These are phyloP conservation scores for Montipora foliosa DNA, from an alignment of 64 coral and sea anemone genomes.

Conservation along the genomic window DNA sequence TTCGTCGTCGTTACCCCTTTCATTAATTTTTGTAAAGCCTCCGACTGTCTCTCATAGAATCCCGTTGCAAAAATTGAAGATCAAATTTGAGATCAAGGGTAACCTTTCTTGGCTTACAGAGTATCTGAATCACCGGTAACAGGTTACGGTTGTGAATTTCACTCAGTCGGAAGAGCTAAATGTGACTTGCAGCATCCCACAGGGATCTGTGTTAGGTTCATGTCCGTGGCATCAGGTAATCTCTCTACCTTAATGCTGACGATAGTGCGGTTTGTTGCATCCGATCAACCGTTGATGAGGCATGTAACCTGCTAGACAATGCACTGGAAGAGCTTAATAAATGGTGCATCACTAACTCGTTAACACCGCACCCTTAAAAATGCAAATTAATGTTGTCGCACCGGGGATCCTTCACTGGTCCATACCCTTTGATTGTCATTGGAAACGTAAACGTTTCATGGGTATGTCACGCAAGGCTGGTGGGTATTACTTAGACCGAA, in stretches of 20 bases:
- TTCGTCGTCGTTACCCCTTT: no score
- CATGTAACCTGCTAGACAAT: not conserved
- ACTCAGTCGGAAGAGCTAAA: not conserved
- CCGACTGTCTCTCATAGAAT: no score
- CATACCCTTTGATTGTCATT: not conserved
- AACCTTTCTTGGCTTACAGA: no score
- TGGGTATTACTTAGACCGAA: no score
- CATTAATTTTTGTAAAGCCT: no score
- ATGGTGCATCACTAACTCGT: not conserved
- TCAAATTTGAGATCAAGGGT: no score
- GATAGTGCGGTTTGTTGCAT: not conserved
- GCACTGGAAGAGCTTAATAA: not conserved
- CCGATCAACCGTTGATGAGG: not conserved
- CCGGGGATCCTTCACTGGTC: not conserved
- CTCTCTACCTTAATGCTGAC: not conserved
- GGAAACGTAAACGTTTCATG: not conserved
- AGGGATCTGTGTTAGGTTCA: conserved; percentile 12
- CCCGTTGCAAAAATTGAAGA: no score
- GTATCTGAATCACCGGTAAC: no score
- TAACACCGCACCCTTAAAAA: not conserved
- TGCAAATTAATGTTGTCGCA: not conserved
- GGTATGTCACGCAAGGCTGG: no score
- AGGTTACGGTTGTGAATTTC: not conserved
- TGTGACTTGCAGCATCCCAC: conserved; percentile 27
- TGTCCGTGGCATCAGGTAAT: no score